Conservation (phyloP, 2,888 invertebrate genomes). For the Erebia epiphron region DNA sequence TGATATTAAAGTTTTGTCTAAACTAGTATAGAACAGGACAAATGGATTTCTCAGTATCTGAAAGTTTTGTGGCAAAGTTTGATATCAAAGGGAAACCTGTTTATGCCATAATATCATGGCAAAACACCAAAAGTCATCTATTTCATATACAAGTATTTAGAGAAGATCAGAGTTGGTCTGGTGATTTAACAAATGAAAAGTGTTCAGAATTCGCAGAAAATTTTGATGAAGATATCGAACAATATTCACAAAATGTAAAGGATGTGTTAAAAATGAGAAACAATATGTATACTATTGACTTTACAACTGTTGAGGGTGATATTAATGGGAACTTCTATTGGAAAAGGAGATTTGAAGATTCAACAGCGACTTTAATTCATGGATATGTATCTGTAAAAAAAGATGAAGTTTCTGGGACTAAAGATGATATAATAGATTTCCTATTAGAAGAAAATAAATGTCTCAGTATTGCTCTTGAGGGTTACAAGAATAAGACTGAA, state of each 20-base stretch:
- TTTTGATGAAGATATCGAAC: constrained; percentile 50
- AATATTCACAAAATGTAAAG: constrained; percentile 54
- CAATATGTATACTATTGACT: constrained; percentile 49
- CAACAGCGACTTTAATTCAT: constrained; percentile 47
- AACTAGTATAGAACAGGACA: neutral
- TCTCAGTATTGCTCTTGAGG: constrained; percentile 45
- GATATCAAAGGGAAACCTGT: constrained; percentile 45
- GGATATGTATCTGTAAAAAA: constrained; percentile 54
- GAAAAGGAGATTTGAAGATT: constrained; percentile 56
- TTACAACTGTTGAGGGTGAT: constrained; percentile 41
- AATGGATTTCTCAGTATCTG: constrained; percentile 23
- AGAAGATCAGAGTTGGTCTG: constrained; percentile 57
- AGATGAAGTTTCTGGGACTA: constrained; percentile 45
- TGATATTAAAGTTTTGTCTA: too few relatives aligned
- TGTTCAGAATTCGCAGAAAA: constrained; percentile 50
- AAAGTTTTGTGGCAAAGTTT: constrained; percentile 50
- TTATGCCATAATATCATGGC: constrained; percentile 60
- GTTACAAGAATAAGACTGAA: constrained; percentile 43
- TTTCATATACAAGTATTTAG: constrained; percentile 62
- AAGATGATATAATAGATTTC: constrained; percentile 56
- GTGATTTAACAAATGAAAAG: constrained; percentile 54
- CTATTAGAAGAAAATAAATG: constrained; percentile 56
- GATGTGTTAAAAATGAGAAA: constrained; percentile 45
- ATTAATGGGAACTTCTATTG: constrained; percentile 55
- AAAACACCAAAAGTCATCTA: constrained; percentile 49